phyloP scores from a whole-genome alignment of 2,113 vertebrate genomes.

The Rhizomys pruinosus region DNA sequence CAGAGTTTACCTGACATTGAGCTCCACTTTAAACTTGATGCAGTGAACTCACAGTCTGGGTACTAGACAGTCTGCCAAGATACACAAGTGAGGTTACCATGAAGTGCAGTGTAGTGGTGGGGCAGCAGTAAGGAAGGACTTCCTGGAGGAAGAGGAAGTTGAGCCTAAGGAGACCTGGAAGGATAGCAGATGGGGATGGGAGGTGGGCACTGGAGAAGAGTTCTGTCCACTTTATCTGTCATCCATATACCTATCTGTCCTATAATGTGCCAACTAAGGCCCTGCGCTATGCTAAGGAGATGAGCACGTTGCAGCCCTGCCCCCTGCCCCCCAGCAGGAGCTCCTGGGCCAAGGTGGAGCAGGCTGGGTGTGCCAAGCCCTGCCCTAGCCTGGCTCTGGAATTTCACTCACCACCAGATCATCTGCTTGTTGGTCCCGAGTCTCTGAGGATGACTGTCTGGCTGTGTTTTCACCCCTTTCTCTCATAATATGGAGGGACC shows the following conservation, averaged over 20 bases:
- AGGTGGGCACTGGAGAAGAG: background rate
- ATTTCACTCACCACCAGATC: background rate
- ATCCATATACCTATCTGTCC: background rate
- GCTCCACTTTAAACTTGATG: background rate
- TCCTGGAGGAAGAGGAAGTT: background rate
- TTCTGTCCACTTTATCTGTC: background rate
- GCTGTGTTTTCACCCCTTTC: too few relatives aligned
- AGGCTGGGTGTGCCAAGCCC: background rate
- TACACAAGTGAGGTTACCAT: background rate
- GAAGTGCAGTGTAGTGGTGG: background rate
- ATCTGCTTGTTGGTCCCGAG: too few relatives aligned
- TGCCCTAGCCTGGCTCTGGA: constrained; percentile 1
- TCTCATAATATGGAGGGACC: too few relatives aligned
- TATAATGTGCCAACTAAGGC: too few relatives aligned
- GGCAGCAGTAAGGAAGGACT: background rate
- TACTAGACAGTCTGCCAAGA: background rate
- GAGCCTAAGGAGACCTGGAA: background rate
- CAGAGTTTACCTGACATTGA: background rate
- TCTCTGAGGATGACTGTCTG: too few relatives aligned
- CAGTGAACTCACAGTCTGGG: background rate
- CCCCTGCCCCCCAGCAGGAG: background rate
- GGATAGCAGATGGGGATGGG: background rate
- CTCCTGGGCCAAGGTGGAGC: background rate
- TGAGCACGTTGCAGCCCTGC: background rate
- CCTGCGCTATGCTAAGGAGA: too few relatives aligned